These are phyloP conservation scores for Halocaridina rubra DNA, from an alignment of 2,888 invertebrate species.

Conservation along the genomic window DNA sequence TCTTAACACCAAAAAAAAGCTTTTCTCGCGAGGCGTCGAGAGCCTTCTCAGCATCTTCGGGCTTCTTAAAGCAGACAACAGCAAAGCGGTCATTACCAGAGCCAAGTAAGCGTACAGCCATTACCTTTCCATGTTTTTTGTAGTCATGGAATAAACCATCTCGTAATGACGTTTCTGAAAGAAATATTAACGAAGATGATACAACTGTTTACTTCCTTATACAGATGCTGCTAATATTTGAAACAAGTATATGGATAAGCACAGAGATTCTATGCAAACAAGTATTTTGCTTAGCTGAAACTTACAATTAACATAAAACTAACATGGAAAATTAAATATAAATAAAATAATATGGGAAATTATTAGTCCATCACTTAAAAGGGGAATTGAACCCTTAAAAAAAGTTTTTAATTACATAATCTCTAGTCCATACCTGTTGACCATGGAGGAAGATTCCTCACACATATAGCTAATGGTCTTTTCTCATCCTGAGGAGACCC, in stretches of 20 bases:
- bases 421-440: constrained; percentile 72
- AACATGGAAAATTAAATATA: too few species aligned
- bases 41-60: constrained; percentile 96
- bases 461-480: constrained; percentile 88
- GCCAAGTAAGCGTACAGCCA: constrained; percentile 93
- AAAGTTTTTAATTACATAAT: too few species aligned
- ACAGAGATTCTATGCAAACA: too few species aligned
- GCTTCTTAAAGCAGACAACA: constrained; percentile 95
- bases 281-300: too few species aligned
- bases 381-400: too few species aligned
- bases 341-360: too few species aligned
- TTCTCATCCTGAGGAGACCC: constrained; percentile 67
- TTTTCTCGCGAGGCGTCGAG: constrained; percentile 95
- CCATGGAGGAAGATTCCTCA: constrained; percentile 87
- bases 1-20: constrained; percentile 96
- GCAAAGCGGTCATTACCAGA: constrained; percentile 92
- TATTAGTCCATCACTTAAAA: too few species aligned
- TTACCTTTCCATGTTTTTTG: constrained; percentile 98
- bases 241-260: too few species aligned
- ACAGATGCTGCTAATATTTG: too few species aligned
- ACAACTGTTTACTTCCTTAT: too few species aligned
- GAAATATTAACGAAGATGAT: too few species aligned
- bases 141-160: constrained; percentile 98
- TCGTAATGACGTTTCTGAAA: constrained; percentile 90
- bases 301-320: too few species aligned